Base-by-base conservation (phyloP, 2,113 vertebrate genomes). In the Mellivora capensis region DNA sequence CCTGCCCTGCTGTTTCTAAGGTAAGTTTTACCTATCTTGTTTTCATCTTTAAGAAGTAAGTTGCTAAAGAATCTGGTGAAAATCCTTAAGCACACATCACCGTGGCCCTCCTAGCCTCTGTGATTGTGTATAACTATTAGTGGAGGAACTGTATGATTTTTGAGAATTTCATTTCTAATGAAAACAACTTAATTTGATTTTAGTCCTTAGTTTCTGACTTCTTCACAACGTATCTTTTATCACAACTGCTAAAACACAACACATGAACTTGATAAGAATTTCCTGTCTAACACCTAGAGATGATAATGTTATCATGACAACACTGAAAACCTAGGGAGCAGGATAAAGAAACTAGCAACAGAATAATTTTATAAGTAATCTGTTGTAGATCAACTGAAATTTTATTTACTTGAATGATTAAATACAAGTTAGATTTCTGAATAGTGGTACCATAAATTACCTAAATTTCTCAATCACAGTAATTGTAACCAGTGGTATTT, bases 1-100 rank as follows among this genome's bases (percentile, higher is more conserved):
- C 99, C 97, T 99, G 99, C 98, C 99, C 99, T 90, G 99, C 99
- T 98, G 99, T 99, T 99, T 99, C 99, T 98, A 99, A 99, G 99
- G 99, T 99, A 99, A 99, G 93, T 29, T 95, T 34, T 95, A 7
- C 82, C 49, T 96, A 0, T 47, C 44, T 86, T 97, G 29, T 94
- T 93, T 86, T 89, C 69, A 88, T 85, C 17, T 52, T 15, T 74
- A 34, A 94, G 72, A 94, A 95, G 34, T 86, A 77, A 93, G 20
- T 64, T 8, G 10, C 86, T 83, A 37, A 87, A 88, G 42, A 77
- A 77, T 67, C 29, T 67, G 23, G 7, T 89, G 14, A 64, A 93
- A 47, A 94, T 84, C 20, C 21, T 93, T 93, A 96, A 87, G 4
- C 3, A 69, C 20, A 61, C 29, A 64, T 77, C 17, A 72, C 62